Conservation (phyloP, 2,888 invertebrate genomes). For the Dichetophora obliterata region DNA sequence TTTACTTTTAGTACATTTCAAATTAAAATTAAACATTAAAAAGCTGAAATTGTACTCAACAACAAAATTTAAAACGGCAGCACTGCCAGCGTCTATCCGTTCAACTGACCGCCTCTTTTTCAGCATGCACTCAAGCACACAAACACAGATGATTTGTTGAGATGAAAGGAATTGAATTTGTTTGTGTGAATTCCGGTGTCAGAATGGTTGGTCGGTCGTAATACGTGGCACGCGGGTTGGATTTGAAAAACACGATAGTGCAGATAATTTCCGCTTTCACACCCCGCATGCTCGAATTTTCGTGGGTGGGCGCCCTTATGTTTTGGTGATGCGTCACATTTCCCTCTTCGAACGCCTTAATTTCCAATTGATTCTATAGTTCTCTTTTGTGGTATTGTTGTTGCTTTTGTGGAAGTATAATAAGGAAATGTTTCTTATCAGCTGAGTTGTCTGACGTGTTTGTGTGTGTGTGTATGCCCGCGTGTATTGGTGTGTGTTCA, state of each 20-base stretch:
- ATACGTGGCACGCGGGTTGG: slow-evolving; percentile 7
- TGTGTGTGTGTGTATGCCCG: slow-evolving; percentile 26
- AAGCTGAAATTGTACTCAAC: too few relatives aligned
- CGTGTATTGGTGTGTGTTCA: not conserved
- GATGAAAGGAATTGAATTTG: not conserved
- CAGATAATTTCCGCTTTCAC: slow-evolving; percentile 32
- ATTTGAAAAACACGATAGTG: slow-evolving; percentile 15
- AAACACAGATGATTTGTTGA: slow-evolving; percentile 1
- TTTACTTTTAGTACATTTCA: too few relatives aligned
- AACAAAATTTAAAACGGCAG: too few relatives aligned
- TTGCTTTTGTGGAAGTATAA: not conserved
- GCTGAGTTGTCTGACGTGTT: slow-evolving; percentile 14
- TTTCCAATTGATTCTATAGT: slow-evolving; percentile 4
- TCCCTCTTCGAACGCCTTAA: not conserved
- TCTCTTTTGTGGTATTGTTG: slow-evolving; percentile 2
- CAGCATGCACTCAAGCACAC: not conserved
- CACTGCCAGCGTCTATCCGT: not conserved
- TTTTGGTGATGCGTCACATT: not conserved
- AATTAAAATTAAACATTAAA: too few relatives aligned
- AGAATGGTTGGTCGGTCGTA: not conserved
- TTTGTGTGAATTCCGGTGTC: not conserved
- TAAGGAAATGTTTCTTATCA: slow-evolving; percentile 19
- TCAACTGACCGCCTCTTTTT: not conserved
- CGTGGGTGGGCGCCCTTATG: slow-evolving; percentile 5
- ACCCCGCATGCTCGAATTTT: slow-evolving; percentile 16